phyloP scores from a whole-genome alignment of 23 tunicate species.

The Ciona savignyi region DNA sequence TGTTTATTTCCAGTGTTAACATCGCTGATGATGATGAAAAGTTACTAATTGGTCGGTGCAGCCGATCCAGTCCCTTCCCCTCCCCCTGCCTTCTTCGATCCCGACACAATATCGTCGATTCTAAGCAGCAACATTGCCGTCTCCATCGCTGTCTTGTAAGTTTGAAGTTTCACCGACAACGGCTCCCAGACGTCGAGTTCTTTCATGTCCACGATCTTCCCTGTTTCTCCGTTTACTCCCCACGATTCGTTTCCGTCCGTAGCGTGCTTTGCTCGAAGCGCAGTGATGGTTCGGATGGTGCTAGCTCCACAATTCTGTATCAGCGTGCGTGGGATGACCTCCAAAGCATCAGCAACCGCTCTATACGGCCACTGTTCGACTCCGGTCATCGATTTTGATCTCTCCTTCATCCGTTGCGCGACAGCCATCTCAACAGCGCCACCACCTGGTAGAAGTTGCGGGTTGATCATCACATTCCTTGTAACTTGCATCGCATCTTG shows the following conservation, averaged over 20 bases:
- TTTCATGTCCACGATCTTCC: slow-evolving; percentile 79
- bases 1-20: too few relatives aligned
- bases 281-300: slow-evolving; percentile 83
- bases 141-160: slow-evolving; percentile 97
- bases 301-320: slow-evolving; percentile 95
- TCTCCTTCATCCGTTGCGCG: slow-evolving; percentile 71
- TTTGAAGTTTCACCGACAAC: slow-evolving; percentile 79
- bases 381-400: slow-evolving; percentile 88
- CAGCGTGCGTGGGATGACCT: slow-evolving; percentile 88
- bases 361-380: slow-evolving; percentile 97
- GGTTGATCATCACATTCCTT: slow-evolving; percentile 90
- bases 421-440: slow-evolving; percentile 99
- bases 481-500: slow-evolving; percentile 99
- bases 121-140: slow-evolving; percentile 89
- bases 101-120: slow-evolving; percentile 94
- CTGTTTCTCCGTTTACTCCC: slow-evolving; percentile 93
- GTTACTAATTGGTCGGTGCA: slow-evolving; percentile 36
- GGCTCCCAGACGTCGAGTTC: slow-evolving; percentile 92
- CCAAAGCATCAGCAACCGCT: slow-evolving; percentile 91
- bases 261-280: slow-evolving; percentile 81
- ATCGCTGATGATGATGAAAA: too few relatives aligned
- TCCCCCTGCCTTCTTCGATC: slow-evolving; percentile 83
- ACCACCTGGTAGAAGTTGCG: slow-evolving; percentile 89
- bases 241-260: slow-evolving; percentile 42
- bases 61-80: slow-evolving; percentile 55